Base-by-base conservation (phyloP, 1,140 invertebrate genomes). In the Luehdorfia chinensis region DNA sequence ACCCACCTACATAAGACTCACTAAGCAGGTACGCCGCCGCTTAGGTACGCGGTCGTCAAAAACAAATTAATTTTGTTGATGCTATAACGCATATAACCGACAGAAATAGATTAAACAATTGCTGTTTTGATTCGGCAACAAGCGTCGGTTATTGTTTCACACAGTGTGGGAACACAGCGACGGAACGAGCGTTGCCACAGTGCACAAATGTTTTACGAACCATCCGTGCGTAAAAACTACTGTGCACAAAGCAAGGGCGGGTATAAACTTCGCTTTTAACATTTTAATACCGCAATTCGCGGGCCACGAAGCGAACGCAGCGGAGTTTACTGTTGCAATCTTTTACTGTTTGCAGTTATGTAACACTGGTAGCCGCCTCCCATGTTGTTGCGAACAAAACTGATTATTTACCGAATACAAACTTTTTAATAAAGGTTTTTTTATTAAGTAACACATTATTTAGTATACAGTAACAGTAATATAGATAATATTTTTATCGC, bases 201-300 rank as follows among this genome's bases (percentile, higher is more conserved):
- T 15, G 23, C 33, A 28, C 60, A 55, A 66, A 69, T 58, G 61
- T 66, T 72, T 71, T 71, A 74, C 56, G 66, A 70, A 44, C 56
- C 55, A 59, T 59, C 58, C 47, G 50, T 47, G 39, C 49, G 59
- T 41, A 67, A 70, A 66, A 62, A 60, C 59, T 56, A 68, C 58
- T 64, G 63, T 64, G 47, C 56, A 55, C 55, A 66, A 56, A 56
- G 62, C 56, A 56, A 56, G 58, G 65, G 56, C 68, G 58, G 63
- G 72, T 66, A 65, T 72, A 5, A 71, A 72, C 72, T 59, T 61
- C 49, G 60, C 55, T 61, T 72, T 64, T 71, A 73, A 73, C 73
- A 67, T 70, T 78, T 81, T 78, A 76, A 81, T 65, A 63, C 62
- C 47, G 67, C 64, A 76, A 69, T 76, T 75, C 72, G 64, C 60